Base-by-base conservation (phyloP, 2,113 vertebrate species). In the Aegypius monachus region DNA sequence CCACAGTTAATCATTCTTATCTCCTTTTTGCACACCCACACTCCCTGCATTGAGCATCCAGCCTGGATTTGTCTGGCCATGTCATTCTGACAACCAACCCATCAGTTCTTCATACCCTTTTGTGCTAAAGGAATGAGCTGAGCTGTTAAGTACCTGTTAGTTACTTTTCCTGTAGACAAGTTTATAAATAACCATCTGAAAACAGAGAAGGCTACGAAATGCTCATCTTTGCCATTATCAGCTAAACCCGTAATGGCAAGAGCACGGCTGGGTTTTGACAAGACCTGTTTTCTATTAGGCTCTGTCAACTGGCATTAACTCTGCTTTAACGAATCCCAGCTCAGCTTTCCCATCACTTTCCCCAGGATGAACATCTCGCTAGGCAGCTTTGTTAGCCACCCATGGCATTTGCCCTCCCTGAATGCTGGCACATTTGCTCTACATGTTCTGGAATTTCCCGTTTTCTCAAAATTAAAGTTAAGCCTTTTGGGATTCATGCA, bases 391-490 rank as follows among this genome's bases (percentile, higher is more conserved):
- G 2, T n/a, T 45, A 94, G 66, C 84, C 78, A 75, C 84, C 29
- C 92, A 70, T 3, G 84, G 77, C 87, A 59, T 93, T 68, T 90
- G 78, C 0, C 7, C 73, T 94, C 48, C 31, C 55, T 47, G 6
- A 56, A 16, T 40, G 48, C 84, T 95, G 95, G 96, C 93, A 94
- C 92, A 82, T 90, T 61, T 26, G 32, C 87, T 82, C 43, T 73
- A 2, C 8, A 0, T 42, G 78, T 90, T 97, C 96, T 88, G 96
- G 96, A 96, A 96, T 91, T 95, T 95, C 96, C 96, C 74, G 93
- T 96, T 96, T 96, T 95, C 95, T 80, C 53, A 23, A 93, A 96
- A 94, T 91, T 97, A 65, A 90, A 96, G 90, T 75, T 90, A 48
- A 43, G 74, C 74, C 84, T 91, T 96, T 96, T 36, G 27, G 90